Evolutionary conservation across 2,113 vertebrate genomes (phyloP), one percentile per base, ranked within the genome.

Genomic region (Hemichromis elongatus): DNA sequence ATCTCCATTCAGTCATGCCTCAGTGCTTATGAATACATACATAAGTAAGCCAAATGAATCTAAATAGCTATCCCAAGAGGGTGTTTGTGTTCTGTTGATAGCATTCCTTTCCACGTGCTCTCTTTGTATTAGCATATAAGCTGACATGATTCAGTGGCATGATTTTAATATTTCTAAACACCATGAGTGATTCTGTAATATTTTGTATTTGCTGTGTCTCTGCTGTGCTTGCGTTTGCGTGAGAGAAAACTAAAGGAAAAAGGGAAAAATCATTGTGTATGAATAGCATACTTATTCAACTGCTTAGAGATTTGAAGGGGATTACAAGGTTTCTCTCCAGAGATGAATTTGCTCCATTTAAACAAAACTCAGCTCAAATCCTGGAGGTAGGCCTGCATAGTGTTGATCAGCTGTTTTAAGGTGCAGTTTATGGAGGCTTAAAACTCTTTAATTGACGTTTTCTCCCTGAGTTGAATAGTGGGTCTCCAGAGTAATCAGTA

Each of bases 401-500:
- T 33, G 77, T 88, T 91, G 86, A 92, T 96, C 94, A 91, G 93
- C 94, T 94, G 88, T 95, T 93, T 47, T 92, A 94, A 94, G 92
- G 92, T 91, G 89, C 93, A 90, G 89, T 95, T 96, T 95, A 95
- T 93, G 83, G 91, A 94, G 91, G 90, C 94, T 96, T 94, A 93
- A 94, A 94, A 95, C 84, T 94, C 93, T 95, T 93, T 95, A 96
- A 96, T 94, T 93, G 91, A 92, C 66, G 81, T 91, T 83, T 91
- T 91, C 88, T 94, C 86, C 91, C 81, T 63, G 83, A 94, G 91
- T 95, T 92, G 88, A 94, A 90, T 87, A 56, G 86, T 59, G 57
- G 79, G 93, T 94, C 96, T 95, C 96, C 81, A 78, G 95, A 96
- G 96, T 96, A 94, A 96, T 96, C 95, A 96, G 88, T 96, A 96